Conservation (phyloP, 1,140 invertebrate genomes). For the Eupristina koningsbergeri region DNA sequence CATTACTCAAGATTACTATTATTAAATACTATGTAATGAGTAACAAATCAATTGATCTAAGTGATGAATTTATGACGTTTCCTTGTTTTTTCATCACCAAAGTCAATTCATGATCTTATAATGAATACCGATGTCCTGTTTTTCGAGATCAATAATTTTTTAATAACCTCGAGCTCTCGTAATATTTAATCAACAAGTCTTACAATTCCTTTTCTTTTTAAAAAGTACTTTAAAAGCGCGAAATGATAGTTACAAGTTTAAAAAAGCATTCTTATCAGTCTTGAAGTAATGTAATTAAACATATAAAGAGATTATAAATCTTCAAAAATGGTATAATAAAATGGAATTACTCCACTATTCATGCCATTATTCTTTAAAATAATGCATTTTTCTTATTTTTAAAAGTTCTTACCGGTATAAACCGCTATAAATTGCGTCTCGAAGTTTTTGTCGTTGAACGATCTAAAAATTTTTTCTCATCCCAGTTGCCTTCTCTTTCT, state of each 20-base stretch:
- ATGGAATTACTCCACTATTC: not conserved
- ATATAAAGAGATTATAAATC: not conserved
- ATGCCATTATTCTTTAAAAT: constrained; percentile 32
- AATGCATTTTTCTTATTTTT: constrained; percentile 33
- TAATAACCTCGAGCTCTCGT: not conserved
- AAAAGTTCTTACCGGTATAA: not conserved
- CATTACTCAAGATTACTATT: not conserved
- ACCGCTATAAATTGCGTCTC: constrained; percentile 33
- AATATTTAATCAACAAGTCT: not conserved
- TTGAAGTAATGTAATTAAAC: not conserved
- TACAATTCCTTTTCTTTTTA: not conserved
- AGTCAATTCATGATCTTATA: not conserved
- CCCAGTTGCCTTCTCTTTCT: not conserved
- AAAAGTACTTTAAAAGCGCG: not conserved
- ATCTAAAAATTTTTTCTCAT: not conserved
- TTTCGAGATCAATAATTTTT: not conserved
- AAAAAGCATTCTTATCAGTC: not conserved
- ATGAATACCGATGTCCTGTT: not conserved
- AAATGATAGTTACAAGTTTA: not conserved
- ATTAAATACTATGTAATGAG: not conserved
- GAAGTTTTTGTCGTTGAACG: constrained; percentile 2
- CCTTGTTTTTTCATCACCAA: not conserved
- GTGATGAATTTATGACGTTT: not conserved
- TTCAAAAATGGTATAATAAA: not conserved
- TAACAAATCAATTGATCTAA: not conserved